Conservation (phyloP, 2,797 vertebrate species). For the Danio albolineatus region DNA sequence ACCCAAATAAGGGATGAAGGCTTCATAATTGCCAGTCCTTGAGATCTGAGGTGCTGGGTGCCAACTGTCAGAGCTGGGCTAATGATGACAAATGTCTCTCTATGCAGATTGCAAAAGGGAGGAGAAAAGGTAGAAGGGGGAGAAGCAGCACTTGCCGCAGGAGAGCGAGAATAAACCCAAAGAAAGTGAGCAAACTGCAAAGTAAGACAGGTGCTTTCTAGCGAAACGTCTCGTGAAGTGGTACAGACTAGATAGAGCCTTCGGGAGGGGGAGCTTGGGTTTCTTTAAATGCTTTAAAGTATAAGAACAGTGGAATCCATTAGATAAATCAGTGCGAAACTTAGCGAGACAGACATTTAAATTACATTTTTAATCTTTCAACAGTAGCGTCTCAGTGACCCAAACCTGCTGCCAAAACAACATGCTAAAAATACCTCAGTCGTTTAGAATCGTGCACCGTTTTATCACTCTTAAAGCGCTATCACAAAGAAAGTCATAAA, state of each 20-base stretch:
- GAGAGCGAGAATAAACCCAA: conserved; percentile 34
- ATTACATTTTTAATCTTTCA: conserved; percentile 21
- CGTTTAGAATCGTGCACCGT: conserved; percentile 7
- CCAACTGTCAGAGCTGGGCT: conserved; percentile 98
- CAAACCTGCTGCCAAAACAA: conserved; percentile 22
- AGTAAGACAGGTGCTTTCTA: conserved; percentile 44
- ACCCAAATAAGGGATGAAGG: conserved; percentile 88
- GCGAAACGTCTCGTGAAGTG: conserved; percentile 26
- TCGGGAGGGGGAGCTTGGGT: neutral
- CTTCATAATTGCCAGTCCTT: conserved; percentile 92
- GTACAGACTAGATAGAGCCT: conserved; percentile 17
- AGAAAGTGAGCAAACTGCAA: conserved; percentile 40
- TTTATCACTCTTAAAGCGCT: conserved; percentile 65
- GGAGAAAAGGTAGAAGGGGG: conserved; percentile 54
- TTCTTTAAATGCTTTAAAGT: neutral
- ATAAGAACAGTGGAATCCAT: conserved; percentile 11
- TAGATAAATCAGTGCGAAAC: conserved; percentile 22
- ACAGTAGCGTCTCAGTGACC: neutral
- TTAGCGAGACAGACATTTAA: conserved; percentile 14
- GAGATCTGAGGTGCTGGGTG: conserved; percentile 95
- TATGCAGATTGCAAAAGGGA: conserved; percentile 92
- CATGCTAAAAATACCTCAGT: neutral
- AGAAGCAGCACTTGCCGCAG: conserved; percentile 31
- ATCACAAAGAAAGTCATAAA: conserved; percentile 72
- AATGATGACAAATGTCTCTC: conserved; percentile 99